Base-by-base conservation (phyloP, 1,140 invertebrate genomes). In the Chironomus striatipennis region DNA sequence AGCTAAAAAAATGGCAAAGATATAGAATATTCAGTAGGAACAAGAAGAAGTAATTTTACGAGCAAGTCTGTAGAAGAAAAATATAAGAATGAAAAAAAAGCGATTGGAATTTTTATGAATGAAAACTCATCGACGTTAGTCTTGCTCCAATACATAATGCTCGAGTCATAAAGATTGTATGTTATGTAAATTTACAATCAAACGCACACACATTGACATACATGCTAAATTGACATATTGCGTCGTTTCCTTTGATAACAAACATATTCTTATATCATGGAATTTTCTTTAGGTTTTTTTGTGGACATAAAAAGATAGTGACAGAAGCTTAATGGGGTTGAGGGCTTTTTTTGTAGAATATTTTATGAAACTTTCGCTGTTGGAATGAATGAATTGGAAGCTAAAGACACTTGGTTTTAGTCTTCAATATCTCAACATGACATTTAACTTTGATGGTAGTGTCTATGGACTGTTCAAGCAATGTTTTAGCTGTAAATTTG, bases 81-180 rank as follows among this genome's bases (percentile, higher is more conserved):
- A 10, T 5, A 57, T 10, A 57, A 47, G 43, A 47, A 47, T 47
- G 43, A 47, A 10, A 15, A 34, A 34, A 57, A 57, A 15, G 47
- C 47, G 47, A 57, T 57, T 57, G 47, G 47, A n/a, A 57, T 57
- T 57, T 57, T 57, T 57, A 57, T 57, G 47, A 57, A 57, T 57
- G 47, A 57, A 57, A 12, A n/a, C 15, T 57, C 9, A 57, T 57
- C 12, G 47, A 57, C 47, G n/a, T 57, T 57, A 15, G 15, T 47
- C 12, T 1, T n/a, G 12, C 47, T 15, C 10, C 9, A 57, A 15
- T 15, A 5, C 47, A 57, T 57, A 34, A 34, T 34, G 24, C 24
- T 34, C 24, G 47, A n/a, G 47, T 57, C 47, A 57, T 57, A 57
- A 57, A 57, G 47, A 57, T 57, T 57, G 47, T n/a, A 5, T 57